Evolutionary conservation across 2,113 vertebrate genomes (phyloP), one percentile per base, ranked within the genome.

Genomic region (Promerops cafer): DNA sequence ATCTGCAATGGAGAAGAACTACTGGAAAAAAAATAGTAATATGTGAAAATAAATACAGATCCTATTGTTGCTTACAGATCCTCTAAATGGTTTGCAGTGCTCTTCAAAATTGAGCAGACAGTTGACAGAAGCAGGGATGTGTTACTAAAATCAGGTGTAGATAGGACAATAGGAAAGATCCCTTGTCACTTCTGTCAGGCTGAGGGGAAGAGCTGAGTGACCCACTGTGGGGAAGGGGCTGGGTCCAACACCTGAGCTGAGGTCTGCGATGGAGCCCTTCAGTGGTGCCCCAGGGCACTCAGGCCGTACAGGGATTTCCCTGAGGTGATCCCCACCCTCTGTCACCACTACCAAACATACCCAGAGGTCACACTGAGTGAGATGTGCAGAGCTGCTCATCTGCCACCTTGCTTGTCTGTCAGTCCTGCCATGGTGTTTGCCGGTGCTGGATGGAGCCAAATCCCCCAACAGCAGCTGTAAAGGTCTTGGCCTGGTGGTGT

Each of bases 341-440:
- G 30, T 57, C 56, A 17, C 27, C 23, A 3, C 49, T 12, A 1
- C 1, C 1, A 11, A 28, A 22, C 30, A 5, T 0, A 15, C 0
- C 5, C 1, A 11, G 19, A 1, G 23, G 10, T 19, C 27, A 35
- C 5, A 22, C 0, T 4, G 2, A 14, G 30, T 2, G 2, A 6
- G 19, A 3, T 1, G 7, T 1, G 10, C 4, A 45, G 57, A 6
- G 28, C 40, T 30, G 52, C 56, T 37, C 16, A 7, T 8, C 11
- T 3, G n/a, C 33, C 2, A 0, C 19, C n/a, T 10, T 1, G 0
- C 11, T 0, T 23, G 28, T 4, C 20, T 8, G 30, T 6, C 53
- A 17, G 0, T 37, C 28, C 33, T 2, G 0, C 59, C 15, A 1
- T 1, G n/a, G 37, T 5, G 9, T 2, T 13, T 1, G 4, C 21